Percentiles rank a stretch among this genome's conserved stretches.
Conservation (phyloP, 2,888 invertebrate species). For the Drosophila kambysellisi region DNA sequence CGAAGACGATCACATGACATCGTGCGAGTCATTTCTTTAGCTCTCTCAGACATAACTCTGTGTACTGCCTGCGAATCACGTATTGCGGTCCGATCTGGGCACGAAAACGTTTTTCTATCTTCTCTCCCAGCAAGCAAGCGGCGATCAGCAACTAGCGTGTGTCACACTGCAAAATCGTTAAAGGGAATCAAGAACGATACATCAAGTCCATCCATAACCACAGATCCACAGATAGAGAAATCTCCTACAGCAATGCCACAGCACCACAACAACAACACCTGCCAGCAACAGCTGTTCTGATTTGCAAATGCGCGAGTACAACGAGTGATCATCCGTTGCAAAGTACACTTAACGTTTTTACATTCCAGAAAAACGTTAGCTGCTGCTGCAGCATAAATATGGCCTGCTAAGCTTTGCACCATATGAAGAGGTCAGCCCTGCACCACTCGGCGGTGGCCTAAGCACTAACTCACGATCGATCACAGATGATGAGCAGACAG, state of each 20-base stretch:
- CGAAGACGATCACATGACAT: constrained; percentile 19
- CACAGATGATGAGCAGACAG: constrained; percentile 20
- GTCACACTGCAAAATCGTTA: constrained; percentile 73
- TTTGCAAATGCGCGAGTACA: constrained; percentile 18
- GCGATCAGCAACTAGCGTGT: constrained; percentile 22
- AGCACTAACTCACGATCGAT: constrained; percentile 14
- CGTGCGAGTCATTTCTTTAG: constrained; percentile 62
- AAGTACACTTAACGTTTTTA: constrained; percentile 63
- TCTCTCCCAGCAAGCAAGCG: constrained; percentile 18
- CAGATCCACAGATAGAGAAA: constrained; percentile 39
- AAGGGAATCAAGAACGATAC: constrained; percentile 82
- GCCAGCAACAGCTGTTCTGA: constrained; percentile 5
- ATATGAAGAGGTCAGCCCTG: constrained; percentile 10
- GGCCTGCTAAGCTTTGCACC: constrained; percentile 9
- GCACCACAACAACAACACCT: constrained; percentile 47
- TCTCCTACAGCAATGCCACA: constrained; percentile 35
- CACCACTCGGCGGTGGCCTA: constrained; percentile 2
- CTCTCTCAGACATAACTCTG: constrained; percentile 29
- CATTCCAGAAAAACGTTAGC: constrained; percentile 58
- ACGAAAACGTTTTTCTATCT: constrained; percentile 27
- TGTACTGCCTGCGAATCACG: background rate
- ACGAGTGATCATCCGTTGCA: constrained; percentile 22
- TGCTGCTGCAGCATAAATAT: constrained; percentile 19
- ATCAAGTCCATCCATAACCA: constrained; percentile 70
- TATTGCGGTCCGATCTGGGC: constrained; percentile 12